Conservation (phyloP, 2,113 vertebrate species). For the Sterrhoptilus dennistouni region DNA sequence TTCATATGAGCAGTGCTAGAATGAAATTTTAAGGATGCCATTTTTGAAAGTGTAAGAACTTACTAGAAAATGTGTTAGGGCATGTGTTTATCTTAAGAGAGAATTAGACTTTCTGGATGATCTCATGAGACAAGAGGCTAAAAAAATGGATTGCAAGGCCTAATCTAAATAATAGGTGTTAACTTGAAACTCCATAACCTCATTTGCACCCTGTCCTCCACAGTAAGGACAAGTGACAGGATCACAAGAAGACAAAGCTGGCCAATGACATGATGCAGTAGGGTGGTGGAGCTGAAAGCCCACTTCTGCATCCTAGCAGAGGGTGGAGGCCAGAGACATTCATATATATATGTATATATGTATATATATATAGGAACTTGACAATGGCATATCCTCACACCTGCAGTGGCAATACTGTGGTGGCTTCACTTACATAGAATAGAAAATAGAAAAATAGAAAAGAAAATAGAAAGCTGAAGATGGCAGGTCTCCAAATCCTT, state of each 20-base stretch:
- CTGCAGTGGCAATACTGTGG: background rate
- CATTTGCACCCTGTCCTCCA: background rate
- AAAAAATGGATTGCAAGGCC: background rate
- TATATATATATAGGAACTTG: background rate
- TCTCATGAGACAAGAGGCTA: background rate
- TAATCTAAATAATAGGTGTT: background rate
- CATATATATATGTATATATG: background rate
- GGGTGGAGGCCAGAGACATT: background rate
- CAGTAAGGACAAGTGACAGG: background rate
- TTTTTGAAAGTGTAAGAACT: background rate
- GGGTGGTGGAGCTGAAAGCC: background rate
- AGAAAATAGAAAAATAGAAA: too few relatives aligned
- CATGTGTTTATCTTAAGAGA: background rate
- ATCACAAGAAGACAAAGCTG: background rate
- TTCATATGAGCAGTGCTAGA: background rate
- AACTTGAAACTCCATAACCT: background rate
- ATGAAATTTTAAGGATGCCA: background rate
- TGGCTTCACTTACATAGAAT: background rate
- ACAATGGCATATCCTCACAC: background rate
- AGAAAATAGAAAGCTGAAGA: background rate
- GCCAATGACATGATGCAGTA: background rate
- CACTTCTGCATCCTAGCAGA: background rate
- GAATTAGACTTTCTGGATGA: background rate
- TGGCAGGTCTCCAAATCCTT: background rate
- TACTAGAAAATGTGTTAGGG: background rate